These are phyloP conservation scores for Hoplodrina ambigua DNA, from an alignment of 2,888 invertebrate genomes.

Conservation along the genomic window DNA sequence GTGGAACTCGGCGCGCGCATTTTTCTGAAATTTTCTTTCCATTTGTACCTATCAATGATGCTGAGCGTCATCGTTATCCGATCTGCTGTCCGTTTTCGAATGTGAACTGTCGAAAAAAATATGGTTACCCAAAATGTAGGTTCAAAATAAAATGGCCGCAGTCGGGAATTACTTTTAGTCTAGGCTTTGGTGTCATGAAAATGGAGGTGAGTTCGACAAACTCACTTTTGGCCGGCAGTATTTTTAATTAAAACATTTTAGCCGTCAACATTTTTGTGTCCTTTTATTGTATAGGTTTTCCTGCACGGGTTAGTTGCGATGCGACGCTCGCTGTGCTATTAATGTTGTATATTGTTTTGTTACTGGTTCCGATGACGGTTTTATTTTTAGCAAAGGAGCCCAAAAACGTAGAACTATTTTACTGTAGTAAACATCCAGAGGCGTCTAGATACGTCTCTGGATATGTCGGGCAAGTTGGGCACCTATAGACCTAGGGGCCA, in stretches of 20 bases:
- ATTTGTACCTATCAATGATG: slow-evolving; percentile 46
- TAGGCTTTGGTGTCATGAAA: slow-evolving; percentile 71
- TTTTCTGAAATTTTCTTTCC: slow-evolving; percentile 23
- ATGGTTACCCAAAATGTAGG: slow-evolving; percentile 56
- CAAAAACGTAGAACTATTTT: too few relatives aligned
- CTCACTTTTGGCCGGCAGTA: slow-evolving; percentile 69
- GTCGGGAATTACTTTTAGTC: slow-evolving; percentile 71
- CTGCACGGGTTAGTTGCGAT: slow-evolving; percentile 13
- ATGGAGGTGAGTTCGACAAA: slow-evolving; percentile 68
- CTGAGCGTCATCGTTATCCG: slow-evolving; percentile 54
- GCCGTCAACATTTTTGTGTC: slow-evolving; percentile 62
- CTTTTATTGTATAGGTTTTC: slow-evolving; percentile 55
- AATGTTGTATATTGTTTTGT: neutral
- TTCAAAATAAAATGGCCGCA: slow-evolving; percentile 68
- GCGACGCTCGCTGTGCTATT: too few relatives aligned
- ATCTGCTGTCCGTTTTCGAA: slow-evolving; percentile 36
- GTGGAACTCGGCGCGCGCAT: neutral
- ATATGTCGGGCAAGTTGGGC: too few relatives aligned
- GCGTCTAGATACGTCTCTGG: too few relatives aligned
- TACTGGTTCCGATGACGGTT: neutral
- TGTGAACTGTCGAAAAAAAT: slow-evolving; percentile 45
- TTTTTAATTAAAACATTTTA: slow-evolving; percentile 79
- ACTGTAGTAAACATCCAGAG: too few relatives aligned
- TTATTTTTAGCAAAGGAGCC: neutral
- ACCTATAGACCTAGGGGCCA: too few relatives aligned